A percentile compares a stretch with the other conserved stretches of the same genome.
phyloP scores from a whole-genome alignment of 1,140 invertebrate species.

The Zaprionus vittiger region DNA sequence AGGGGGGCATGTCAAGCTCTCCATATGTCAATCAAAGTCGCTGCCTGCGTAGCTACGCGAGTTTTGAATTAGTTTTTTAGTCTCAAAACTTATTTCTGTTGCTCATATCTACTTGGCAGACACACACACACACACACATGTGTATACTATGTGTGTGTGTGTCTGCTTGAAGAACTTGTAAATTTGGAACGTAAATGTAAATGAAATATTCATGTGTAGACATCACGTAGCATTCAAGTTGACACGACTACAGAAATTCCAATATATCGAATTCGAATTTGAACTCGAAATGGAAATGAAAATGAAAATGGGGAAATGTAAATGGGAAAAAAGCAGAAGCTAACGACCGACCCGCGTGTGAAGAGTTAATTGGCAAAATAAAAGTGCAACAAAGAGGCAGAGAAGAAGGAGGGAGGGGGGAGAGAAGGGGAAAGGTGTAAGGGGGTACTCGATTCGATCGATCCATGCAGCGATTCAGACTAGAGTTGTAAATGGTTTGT shows the following conservation, averaged over 20 bases:
- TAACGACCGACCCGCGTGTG: slow-evolving; percentile 41
- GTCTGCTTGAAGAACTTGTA: slow-evolving; percentile 35
- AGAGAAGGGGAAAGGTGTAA: neutral
- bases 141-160: slow-evolving; percentile 4
- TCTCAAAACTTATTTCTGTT: slow-evolving; percentile 42
- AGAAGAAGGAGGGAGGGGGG: neutral
- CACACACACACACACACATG: neutral
- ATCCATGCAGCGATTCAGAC: slow-evolving; percentile 2
- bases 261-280: slow-evolving; percentile 23
- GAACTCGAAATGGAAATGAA: slow-evolving; percentile 20
- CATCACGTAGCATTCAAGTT: slow-evolving; percentile 62
- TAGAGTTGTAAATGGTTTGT: neutral
- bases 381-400: neutral
- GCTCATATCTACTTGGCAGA: slow-evolving; percentile 7
- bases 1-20: slow-evolving; percentile 27
- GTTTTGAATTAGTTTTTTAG: slow-evolving; percentile 39
- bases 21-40: slow-evolving; percentile 53
- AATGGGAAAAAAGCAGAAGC: slow-evolving; percentile 15
- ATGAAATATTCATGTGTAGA: slow-evolving; percentile 69
- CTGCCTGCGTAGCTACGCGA: slow-evolving; percentile 13
- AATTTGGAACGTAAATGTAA: slow-evolving; percentile 51
- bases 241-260: slow-evolving; percentile 52
- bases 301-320: slow-evolving; percentile 29
- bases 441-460: neutral
- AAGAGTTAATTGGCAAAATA: slow-evolving; percentile 37